These are phyloP conservation scores for Catocala sponsa DNA, from an alignment of 2,888 invertebrate genomes.

Conservation along the genomic window DNA sequence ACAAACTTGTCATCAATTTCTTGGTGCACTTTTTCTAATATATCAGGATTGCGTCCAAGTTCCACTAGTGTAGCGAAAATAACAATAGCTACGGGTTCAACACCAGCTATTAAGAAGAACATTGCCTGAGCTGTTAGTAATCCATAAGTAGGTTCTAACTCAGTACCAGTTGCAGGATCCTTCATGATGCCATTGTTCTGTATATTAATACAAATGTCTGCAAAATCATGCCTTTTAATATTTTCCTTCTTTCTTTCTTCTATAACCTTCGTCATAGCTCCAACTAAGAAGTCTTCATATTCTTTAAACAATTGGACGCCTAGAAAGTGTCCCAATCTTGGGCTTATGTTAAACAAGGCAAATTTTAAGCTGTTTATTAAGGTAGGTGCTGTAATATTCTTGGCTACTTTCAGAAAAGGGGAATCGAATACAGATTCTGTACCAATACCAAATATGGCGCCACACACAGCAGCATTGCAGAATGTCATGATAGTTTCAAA, in stretches of 20 bases:
- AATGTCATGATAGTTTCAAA: constrained; percentile 50
- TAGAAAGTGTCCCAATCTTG: constrained; percentile 45
- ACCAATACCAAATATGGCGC: constrained; percentile 71
- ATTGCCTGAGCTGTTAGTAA: constrained; percentile 44
- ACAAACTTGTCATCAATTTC: constrained; percentile 40
- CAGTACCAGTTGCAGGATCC: constrained; percentile 58
- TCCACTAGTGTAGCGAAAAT: constrained; percentile 58
- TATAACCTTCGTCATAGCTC: constrained; percentile 63
- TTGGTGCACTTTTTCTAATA: constrained; percentile 51
- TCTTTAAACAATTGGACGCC: constrained; percentile 60
- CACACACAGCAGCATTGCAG: constrained; percentile 63
- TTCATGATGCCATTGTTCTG: constrained; percentile 62
- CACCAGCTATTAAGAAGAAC: constrained; percentile 62
- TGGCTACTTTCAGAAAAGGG: constrained; percentile 60
- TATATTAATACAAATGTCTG: constrained; percentile 63
- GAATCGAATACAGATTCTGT: constrained; percentile 65
- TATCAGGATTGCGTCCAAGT: constrained; percentile 64
- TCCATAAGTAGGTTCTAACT: constrained; percentile 65
- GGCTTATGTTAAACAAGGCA: constrained; percentile 35
- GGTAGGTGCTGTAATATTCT: constrained; percentile 37
- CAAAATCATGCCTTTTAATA: constrained; percentile 66
- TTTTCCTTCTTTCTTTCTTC: constrained; percentile 57
- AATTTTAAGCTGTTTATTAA: constrained; percentile 47
- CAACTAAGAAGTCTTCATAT: constrained; percentile 65
- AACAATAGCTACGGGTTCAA: constrained; percentile 60